phyloP scores from a whole-genome alignment of 2,888 invertebrate species.

The Drosophila eohydei region DNA sequence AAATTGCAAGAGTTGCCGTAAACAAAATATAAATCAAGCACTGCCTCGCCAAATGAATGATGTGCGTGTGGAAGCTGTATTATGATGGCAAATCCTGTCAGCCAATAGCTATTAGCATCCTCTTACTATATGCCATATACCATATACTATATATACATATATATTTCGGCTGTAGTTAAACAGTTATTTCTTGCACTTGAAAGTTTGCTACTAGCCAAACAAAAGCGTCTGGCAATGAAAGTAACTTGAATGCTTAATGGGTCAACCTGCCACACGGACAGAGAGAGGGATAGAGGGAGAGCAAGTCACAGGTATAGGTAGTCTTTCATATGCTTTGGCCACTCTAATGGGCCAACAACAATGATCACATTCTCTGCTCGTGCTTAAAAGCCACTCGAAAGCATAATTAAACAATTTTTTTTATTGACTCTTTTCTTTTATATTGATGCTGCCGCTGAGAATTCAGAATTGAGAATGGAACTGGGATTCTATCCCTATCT shows the following conservation, averaged over 20 bases:
- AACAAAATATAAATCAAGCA: conserved; percentile 70
- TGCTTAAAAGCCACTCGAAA: conserved; percentile 74
- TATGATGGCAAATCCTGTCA: conserved; percentile 42
- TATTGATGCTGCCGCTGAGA: conserved; percentile 65
- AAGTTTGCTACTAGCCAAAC: conserved; percentile 37
- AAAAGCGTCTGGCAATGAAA: conserved; percentile 52
- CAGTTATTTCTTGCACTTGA: conserved; percentile 40
- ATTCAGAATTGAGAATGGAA: conserved; percentile 38
- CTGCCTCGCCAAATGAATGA: conserved; percentile 53
- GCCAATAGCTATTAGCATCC: background rate
- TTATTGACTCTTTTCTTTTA: conserved; percentile 67
- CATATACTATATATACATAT: background rate
- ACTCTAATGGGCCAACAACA: conserved; percentile 68
- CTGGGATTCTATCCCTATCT: conserved; percentile 34
- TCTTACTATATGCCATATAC: conserved; percentile 1
- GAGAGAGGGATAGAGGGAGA: background rate
- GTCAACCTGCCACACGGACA: conserved; percentile 56
- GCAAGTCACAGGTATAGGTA: conserved; percentile 3
- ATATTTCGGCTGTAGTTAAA: conserved; percentile 32
- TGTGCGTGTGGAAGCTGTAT: conserved; percentile 49
- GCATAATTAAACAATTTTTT: conserved; percentile 79
- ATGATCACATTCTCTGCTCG: conserved; percentile 68
- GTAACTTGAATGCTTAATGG: conserved; percentile 62
- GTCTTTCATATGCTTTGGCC: conserved; percentile 38
- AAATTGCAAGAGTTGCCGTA: conserved; percentile 52